Evolutionary conservation across 2,888 invertebrate genomes (phyloP).

Genomic region (Pachliopta kotzebuea): DNA sequence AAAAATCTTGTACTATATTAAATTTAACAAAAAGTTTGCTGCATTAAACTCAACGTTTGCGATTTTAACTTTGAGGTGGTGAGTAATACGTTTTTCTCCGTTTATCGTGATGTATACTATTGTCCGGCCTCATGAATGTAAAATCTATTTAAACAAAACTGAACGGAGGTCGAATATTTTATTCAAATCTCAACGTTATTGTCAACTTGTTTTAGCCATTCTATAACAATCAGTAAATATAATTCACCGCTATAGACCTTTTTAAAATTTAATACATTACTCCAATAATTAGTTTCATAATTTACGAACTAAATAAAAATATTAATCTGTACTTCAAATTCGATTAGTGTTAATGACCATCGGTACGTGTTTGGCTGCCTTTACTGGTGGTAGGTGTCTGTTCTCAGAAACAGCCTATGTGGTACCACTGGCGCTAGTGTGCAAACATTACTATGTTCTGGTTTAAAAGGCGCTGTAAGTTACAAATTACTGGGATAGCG

Average conservation of each 20-base stretch:
- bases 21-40: conserved; percentile 5
- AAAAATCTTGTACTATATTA: background rate
- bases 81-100: conserved; percentile 28
- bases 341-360: too few species aligned
- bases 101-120: conserved; percentile 17
- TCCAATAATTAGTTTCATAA: background rate
- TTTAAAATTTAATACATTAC: too few species aligned
- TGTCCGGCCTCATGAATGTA: conserved; percentile 13
- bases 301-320: background rate
- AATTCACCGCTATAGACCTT: too few species aligned
- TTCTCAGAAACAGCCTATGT: too few species aligned
- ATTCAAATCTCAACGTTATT: background rate
- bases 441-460: too few species aligned
- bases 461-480: too few species aligned
- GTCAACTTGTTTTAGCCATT: too few species aligned
- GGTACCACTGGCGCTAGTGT: too few species aligned
- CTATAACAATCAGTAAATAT: too few species aligned
- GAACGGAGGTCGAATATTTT: background rate
- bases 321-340: background rate
- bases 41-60: conserved; percentile 16
- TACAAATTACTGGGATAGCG: background rate
- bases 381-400: too few species aligned
- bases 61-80: conserved; percentile 28
- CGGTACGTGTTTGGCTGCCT: background rate
- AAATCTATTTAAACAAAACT: conserved; percentile 10